Base-by-base conservation (phyloP, 2,888 invertebrate genomes). In the Notodonta dromedarius region DNA sequence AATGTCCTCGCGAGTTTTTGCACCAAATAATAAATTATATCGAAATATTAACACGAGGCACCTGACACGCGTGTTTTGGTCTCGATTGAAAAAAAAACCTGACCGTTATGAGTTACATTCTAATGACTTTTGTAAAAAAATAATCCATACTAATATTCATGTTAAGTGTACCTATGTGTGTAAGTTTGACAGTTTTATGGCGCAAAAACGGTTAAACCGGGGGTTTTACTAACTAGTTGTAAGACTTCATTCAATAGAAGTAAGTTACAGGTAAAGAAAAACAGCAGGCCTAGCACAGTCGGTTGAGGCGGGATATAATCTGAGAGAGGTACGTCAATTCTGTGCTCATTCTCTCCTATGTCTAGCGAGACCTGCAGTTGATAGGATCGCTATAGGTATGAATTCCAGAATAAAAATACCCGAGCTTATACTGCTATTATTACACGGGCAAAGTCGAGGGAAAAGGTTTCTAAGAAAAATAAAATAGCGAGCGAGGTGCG, bases 81-180 rank as follows among this genome's bases (percentile, higher is more conserved):
- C 71, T 73, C 71, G 71, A 57, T 70, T 67, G 73, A 80, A 82
- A 88, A 90, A 89, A 90, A 87, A 83, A 72, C 60, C 61, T 71
- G 82, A 86, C 92, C 91, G 92, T 92, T 92, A 90, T 87, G 84
- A 88, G 66, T 88, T 88, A 90, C 88, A 82, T 85, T 88, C 88
- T 91, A 91, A 90, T 89, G 89, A 89, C 85, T 84, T 79, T 83
- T 84, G 84, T 86, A 46, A 46, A 46, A n/a, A 46, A 46, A 46
- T 46, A 46, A 46, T 46, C 12, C 46, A n/a, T 4, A 46, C 46
- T 46, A 46, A 46, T 46, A 46, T 42, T 42, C 9, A 86, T 80
- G 75, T 79, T 76, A 83, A 85, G 42, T 42, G 42, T 42, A 42
- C 4, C 8, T 9, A 9, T 42, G 11, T 42, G 3, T 4, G 42